These are phyloP conservation scores for Malurus elegans DNA, from an alignment of 2,113 vertebrate species.

Conservation along the genomic window DNA sequence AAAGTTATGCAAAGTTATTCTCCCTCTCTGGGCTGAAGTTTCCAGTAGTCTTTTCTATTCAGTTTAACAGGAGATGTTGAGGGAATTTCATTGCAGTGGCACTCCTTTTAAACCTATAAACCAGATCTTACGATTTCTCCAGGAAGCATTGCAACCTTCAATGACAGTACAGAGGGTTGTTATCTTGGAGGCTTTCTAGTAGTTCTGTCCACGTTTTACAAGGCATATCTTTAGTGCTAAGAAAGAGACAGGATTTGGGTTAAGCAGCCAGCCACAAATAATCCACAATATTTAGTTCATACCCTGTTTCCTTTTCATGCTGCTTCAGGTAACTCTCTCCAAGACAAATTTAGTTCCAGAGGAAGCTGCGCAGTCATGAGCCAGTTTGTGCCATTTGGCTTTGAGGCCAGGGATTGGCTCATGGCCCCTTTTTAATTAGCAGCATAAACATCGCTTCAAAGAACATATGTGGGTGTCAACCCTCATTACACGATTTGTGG, in stretches of 20 bases:
- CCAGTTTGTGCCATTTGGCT: background rate
- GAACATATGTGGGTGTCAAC: background rate
- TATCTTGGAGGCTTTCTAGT: background rate
- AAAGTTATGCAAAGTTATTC: background rate
- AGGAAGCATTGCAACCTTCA: background rate
- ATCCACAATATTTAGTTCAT: background rate
- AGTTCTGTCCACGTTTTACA: background rate
- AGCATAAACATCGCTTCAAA: conserved; percentile 11
- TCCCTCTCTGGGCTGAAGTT: background rate
- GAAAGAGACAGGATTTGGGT: background rate
- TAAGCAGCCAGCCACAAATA: background rate
- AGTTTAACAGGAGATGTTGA: background rate
- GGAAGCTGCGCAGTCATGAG: background rate
- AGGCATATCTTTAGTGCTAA: background rate
- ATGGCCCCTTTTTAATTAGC: background rate
- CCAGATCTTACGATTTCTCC: background rate
- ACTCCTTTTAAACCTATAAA: background rate
- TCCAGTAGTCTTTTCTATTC: background rate
- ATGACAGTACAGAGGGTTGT: background rate
- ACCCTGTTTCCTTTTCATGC: background rate
- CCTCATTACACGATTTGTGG: background rate
- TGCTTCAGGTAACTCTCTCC: background rate
- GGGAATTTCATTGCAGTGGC: background rate
- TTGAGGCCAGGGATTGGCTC: background rate
- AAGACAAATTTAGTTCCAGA: background rate